Evolutionary conservation across 2,113 vertebrate genomes (phyloP).

Genomic region (Anhinga anhinga): DNA sequence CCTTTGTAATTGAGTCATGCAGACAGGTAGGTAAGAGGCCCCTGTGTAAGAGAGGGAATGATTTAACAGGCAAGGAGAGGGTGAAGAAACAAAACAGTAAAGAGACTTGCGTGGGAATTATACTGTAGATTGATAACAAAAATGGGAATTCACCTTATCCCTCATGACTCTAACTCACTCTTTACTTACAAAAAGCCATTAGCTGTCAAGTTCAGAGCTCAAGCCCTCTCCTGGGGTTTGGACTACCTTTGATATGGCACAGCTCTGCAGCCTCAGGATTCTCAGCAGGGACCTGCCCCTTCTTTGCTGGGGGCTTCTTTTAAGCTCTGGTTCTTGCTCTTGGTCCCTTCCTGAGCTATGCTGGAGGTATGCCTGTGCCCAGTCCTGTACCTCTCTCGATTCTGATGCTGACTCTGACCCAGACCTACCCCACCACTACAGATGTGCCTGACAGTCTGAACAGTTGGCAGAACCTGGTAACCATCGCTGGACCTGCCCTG

Average conservation of each 20-base stretch:
- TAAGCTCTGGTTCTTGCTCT: neutral
- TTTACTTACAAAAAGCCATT: neutral
- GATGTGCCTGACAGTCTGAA: fast-evolving
- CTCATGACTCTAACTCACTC: neutral
- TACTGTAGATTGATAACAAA: neutral
- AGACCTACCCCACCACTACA: neutral
- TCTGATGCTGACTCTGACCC: neutral
- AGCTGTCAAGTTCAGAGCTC: neutral
- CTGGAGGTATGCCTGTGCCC: neutral
- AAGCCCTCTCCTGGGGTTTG: neutral
- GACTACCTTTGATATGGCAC: neutral
- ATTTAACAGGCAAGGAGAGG: neutral
- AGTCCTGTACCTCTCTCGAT: neutral
- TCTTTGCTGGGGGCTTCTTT: neutral
- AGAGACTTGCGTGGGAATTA: neutral
- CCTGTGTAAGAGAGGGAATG: too few species aligned
- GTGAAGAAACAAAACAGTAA: neutral
- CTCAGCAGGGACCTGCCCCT: neutral
- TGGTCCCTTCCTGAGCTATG: neutral
- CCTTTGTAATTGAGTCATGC: too few species aligned
- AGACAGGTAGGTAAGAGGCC: neutral
- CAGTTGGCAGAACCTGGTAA: neutral
- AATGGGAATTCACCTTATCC: neutral
- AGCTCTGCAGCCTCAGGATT: neutral
- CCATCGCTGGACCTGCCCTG: neutral